Evolutionary conservation across 1,140 invertebrate genomes (phyloP), one percentile per base, ranked within the genome.

Genomic region (Diuraphis noxia): DNA sequence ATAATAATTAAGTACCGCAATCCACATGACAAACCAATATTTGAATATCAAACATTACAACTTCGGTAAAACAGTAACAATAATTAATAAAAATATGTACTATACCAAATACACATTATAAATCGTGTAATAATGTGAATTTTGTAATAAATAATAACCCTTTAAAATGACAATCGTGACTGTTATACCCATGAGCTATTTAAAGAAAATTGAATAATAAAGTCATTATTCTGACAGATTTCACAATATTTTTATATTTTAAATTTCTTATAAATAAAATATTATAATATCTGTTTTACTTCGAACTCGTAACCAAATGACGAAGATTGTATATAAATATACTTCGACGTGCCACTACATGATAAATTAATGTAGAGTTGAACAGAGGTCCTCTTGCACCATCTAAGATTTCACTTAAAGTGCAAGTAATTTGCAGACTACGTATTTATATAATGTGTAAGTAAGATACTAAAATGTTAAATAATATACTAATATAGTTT

Each of bases 131-230:
- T 4, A 56, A 63, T 52, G 30, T 63, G 40, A 23, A 46, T 88
- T 88, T 88, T 41, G 87, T 88, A 88, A 88, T 41, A 88, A 88
- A 88, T 72, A 72, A 88, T 77, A 72, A 36, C 46, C 36, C 34
- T 86, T 86, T 41, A 72, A 43, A 88, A 88, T 88, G 63, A 88
- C 56, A 63, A 34, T 72, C 87, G 56, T 88, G 87, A 88, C 87
- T 88, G 52, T 43, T 38, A 41, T 88, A 88, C 40, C 87, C 52
- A 38, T 72, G 87, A 88, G 40, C 56, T 88, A 88, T 88, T 63
- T 86, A 36, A 23, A 25, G 34, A 86, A 86, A 86, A 86, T 86
- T 52, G 43, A 34, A 85, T 49, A 85, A 85, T 85, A 46, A 49
- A 85, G 40, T 86, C 85, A 41, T 49, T 52, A 86, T 85, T 85